Percentiles rank a stretch among this genome's conserved stretches.
phyloP scores from a whole-genome alignment of 1,140 invertebrate genomes.

The Drosophila chauvacae region DNA sequence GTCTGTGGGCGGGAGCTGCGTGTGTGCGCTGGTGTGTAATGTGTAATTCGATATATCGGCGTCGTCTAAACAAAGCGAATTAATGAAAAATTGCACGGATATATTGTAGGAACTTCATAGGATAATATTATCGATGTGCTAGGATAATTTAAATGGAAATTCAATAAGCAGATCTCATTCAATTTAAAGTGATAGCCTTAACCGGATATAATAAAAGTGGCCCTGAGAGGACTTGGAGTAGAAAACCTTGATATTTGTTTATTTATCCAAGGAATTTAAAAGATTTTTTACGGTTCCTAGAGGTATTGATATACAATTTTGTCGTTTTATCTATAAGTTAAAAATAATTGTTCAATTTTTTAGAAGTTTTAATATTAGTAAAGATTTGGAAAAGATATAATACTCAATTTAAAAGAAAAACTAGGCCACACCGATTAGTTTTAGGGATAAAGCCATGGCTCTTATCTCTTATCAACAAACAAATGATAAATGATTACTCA shows the following conservation, averaged over 20 bases:
- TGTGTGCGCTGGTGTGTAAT: conserved; percentile 16
- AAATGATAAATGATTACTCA: not conserved
- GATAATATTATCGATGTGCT: not conserved
- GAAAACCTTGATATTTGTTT: not conserved
- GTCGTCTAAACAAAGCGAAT: conserved; percentile 27
- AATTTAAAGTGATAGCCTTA: not conserved
- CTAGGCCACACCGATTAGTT: not conserved
- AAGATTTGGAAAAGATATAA: not conserved
- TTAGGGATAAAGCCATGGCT: not conserved
- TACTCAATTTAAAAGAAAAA: not conserved
- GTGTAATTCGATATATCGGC: conserved; percentile 30
- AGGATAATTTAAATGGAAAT: not conserved
- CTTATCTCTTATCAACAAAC: not conserved
- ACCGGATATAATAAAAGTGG: not conserved
- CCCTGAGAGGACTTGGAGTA: not conserved
- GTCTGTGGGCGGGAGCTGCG: conserved; percentile 33
- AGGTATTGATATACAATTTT: too few species aligned
- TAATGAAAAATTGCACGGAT: not conserved
- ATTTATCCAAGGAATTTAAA: not conserved
- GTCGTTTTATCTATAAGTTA: not conserved
- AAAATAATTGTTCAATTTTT: too few species aligned
- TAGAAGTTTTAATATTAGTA: not conserved
- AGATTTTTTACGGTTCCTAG: not conserved
- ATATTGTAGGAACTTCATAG: not conserved
- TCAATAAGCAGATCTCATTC: not conserved